Percentiles rank a stretch among this genome's conserved stretches.
These are phyloP conservation scores for Ochropleura plecta DNA, from an alignment of 2,888 invertebrate species.

Conservation along the genomic window DNA sequence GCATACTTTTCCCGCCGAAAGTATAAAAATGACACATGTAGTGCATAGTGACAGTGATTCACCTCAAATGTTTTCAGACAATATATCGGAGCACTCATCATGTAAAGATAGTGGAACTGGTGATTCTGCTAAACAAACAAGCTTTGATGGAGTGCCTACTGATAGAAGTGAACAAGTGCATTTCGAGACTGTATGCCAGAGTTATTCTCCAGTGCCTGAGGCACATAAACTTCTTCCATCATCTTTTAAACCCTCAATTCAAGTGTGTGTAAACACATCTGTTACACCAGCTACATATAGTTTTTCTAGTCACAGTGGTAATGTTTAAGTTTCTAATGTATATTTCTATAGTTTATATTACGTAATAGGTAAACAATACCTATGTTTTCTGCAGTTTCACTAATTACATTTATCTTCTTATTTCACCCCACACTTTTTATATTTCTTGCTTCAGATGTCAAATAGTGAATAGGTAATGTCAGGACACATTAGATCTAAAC, in stretches of 20 bases:
- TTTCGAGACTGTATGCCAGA: constrained; percentile 86
- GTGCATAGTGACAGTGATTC: constrained; percentile 89
- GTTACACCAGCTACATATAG: constrained; percentile 90
- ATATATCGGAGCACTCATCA: constrained; percentile 93
- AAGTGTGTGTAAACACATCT: constrained; percentile 89
- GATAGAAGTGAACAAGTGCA: constrained; percentile 87
- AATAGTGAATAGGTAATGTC: neutral
- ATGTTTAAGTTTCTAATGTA: constrained; percentile 81
- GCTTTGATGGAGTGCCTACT: constrained; percentile 90
- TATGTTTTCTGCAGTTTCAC: constrained; percentile 82
- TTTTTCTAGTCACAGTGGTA: constrained; percentile 90
- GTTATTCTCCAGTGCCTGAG: constrained; percentile 88
- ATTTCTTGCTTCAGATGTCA: neutral
- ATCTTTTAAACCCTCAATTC: constrained; percentile 89
- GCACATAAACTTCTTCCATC: constrained; percentile 89
- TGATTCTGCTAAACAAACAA: constrained; percentile 94
- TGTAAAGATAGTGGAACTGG: constrained; percentile 96
- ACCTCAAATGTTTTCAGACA: constrained; percentile 91
- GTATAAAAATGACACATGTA: constrained; percentile 88
- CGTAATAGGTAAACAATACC: constrained; percentile 64
- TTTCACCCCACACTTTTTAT: constrained; percentile 1
- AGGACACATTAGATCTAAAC: neutral
- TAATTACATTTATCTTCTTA: constrained; percentile 72
- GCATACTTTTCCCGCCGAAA: constrained; percentile 85
- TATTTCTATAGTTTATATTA: constrained; percentile 70